Evolutionary conservation across 2,113 vertebrate species (phyloP).

Genomic region (Prinia subflava): DNA sequence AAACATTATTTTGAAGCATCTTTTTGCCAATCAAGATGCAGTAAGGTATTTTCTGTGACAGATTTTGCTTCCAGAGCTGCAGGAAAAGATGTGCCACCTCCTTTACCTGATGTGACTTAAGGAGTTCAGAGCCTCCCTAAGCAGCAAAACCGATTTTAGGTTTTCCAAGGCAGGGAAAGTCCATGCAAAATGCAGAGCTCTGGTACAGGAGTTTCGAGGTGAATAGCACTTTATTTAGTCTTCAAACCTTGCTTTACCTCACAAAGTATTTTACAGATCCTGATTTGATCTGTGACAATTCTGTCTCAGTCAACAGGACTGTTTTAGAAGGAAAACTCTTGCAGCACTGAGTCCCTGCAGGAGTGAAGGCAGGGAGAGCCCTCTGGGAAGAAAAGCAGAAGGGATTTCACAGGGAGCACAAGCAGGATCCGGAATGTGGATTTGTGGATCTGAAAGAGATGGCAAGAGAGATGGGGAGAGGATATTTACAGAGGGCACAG

Average conservation of each 20-base stretch:
- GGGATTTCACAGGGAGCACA: background rate
- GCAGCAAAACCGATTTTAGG: background rate
- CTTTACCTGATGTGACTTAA: background rate
- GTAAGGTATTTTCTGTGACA: background rate
- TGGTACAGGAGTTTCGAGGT: accelerated
- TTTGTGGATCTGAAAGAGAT: background rate
- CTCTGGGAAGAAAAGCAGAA: background rate
- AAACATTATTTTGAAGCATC: background rate
- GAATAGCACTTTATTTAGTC: background rate
- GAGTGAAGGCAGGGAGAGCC: background rate
- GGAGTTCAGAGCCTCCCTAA: background rate
- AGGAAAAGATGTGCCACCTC: background rate
- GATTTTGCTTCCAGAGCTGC: background rate
- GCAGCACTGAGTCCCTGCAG: background rate
- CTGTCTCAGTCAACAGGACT: background rate
- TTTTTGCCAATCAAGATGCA: background rate
- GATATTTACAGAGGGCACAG: background rate
- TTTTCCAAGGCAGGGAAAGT: background rate
- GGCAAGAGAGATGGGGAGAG: background rate
- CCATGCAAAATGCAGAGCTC: background rate
- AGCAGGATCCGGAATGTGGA: background rate
- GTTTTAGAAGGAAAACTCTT: background rate
- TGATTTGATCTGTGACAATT: background rate
- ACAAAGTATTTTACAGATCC: background rate
- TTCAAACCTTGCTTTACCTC: background rate